Base-by-base conservation (phyloP, 2,113 vertebrate species). In the Macrotus californicus region DNA sequence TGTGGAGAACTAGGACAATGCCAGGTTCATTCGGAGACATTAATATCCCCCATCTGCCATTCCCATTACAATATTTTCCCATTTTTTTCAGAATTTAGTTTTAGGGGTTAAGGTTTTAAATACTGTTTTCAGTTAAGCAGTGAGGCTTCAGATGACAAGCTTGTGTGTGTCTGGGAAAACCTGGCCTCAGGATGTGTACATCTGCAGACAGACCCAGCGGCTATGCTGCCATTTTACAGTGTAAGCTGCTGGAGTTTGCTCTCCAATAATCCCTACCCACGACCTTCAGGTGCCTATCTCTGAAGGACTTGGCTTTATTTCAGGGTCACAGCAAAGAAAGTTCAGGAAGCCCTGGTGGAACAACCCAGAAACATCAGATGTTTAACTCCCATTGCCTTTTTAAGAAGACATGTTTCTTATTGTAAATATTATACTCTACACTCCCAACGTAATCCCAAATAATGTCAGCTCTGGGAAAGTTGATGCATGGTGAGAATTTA, bases 381-480 rank as follows among this genome's bases (percentile, higher is more conserved):
- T 54, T 72, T 90, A 50, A 21, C 36, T 94, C 76, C 76, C 39
- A 82, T 80, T 91, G 66, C 90, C 87, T 96, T 93, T 94, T 96
- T 89, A 96, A 96, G 87, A 94, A 92, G 84, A 83, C 21, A 80
- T 70, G 64, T 64, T 96, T 85, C 61, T 61, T 73, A n/a, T 50
- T 95, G 66, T 89, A 94, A 96, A 96, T 76, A 84, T 91, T 95
- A 87, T 50, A 75, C 34, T 94, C 48, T 26, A 75, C 43, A 46
- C 67, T 90, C 67, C 77, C 31, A 64, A 41, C 3, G 12, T 94
- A 80, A 91, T 92, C 69, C 34, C 81, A 94, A 81, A 87, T 95
- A 86, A 89, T 72, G 85, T 88, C 92, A 93, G 93, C 48, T 94
- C 79, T 82, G 59, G 91, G 88, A 91, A 96, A 94, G 64, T 31